phyloP scores from a whole-genome alignment of 2,113 vertebrate genomes.

The Neofelis nebulosa region DNA sequence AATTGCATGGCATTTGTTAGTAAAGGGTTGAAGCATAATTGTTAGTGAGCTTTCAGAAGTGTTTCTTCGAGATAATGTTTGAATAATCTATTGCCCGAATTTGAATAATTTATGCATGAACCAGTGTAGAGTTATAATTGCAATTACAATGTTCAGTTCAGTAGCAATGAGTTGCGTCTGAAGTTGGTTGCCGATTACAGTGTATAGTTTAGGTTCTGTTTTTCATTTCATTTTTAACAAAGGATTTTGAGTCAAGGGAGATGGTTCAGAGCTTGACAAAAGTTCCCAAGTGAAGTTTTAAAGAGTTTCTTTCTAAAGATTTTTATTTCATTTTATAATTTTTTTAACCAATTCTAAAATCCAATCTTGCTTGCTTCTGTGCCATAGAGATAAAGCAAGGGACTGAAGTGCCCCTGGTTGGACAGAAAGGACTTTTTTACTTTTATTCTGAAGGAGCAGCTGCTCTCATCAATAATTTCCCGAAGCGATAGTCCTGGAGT shows the following conservation, averaged over 20 bases:
- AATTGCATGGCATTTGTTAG: conserved; percentile 76
- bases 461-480: conserved; percentile 83
- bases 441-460: conserved; percentile 70
- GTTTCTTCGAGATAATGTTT: conserved; percentile 86
- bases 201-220: conserved; percentile 62
- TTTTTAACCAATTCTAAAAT: conserved; percentile 80
- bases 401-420: conserved; percentile 71
- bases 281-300: conserved; percentile 80
- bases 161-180: conserved; percentile 75
- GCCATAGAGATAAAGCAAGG: conserved; percentile 81
- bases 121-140: conserved; percentile 82
- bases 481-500: conserved; percentile 80
- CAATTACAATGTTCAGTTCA: conserved; percentile 83
- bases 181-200: conserved; percentile 80
- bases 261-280: conserved; percentile 78
- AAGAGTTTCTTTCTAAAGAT: conserved; percentile 69
- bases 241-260: conserved; percentile 74
- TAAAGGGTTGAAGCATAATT: conserved; percentile 66
- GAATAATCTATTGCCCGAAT: conserved; percentile 85
- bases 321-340: conserved; percentile 71
- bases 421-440: conserved; percentile 76
- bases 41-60: conserved; percentile 81
- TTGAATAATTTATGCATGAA: conserved; percentile 88
- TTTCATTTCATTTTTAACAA: conserved; percentile 81
- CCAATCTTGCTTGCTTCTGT: conserved; percentile 83